Evolutionary conservation across 2,113 vertebrate genomes (phyloP), one percentile per base, ranked within the genome.

Genomic region (Hippocampus abdominalis): DNA sequence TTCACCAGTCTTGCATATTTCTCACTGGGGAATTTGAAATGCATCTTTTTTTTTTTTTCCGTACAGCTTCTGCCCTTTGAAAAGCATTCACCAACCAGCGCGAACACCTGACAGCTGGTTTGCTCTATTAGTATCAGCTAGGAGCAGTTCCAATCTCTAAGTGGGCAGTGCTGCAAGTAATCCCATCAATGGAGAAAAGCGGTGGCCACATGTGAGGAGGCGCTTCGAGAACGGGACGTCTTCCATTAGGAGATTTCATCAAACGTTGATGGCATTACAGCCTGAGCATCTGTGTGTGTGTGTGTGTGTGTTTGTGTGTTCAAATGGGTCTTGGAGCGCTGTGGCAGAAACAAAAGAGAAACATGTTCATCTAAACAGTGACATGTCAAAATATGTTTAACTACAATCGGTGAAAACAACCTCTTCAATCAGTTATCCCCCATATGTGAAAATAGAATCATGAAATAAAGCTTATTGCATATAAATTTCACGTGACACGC

Each of bases 221-320:
- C 75, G 66, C 77, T 77, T 46, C 49, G 71, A 71, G 76, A 75
- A 71, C 49, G 73, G 84, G 80, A 84, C 66, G 57, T 87, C 83
- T 89, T 88, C 73, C 29, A 83, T 85, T 88, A 83, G 82, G 77
- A 89, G 85, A 91, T 92, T 90, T 89, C 85, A 90, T 90, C 86
- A 89, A 84, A 78, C 76, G 65, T 67, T 82, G 81, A 90, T 86
- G 81, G 84, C 83, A 89, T 91, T 91, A 90, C 32, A 29, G 16
- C 8, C 20, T 29, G 20, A 18, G 42, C 27, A 59, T 5, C 9
- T 53, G 27, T n/a, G 32, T 36, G 32, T 44, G 13, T 5, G 18
- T 53, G 27, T n/a, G 32, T 36, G 32, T 44, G 13, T 13, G 42
- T 2, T 20, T 54, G 66, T 18, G 70, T 62, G 46, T 64, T 40